A percentile compares a stretch with the other conserved stretches of the same genome.
phyloP scores from a whole-genome alignment of 2,797 vertebrate genomes.

The Sphenodon punctatus region DNA sequence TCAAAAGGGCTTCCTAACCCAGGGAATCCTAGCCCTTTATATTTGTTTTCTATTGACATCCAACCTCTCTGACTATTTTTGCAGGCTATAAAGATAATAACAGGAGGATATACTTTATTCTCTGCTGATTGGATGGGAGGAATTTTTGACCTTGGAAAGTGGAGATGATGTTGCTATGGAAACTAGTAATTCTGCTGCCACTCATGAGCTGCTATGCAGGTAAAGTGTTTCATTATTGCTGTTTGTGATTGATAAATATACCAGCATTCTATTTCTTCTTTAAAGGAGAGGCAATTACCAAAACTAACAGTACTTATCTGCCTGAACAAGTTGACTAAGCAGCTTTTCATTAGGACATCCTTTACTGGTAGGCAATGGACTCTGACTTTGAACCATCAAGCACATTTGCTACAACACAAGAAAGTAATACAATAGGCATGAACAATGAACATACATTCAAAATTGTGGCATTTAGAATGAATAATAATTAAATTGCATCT shows the following conservation, averaged over 20 bases:
- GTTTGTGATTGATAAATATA: conserved; percentile 82
- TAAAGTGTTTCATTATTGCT: conserved; percentile 79
- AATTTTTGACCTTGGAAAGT: conserved; percentile 90
- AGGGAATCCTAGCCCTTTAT: neutral
- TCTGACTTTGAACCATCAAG: conserved; percentile 39
- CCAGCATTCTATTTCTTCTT: conserved; percentile 69
- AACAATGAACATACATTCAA: neutral
- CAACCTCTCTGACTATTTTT: conserved; percentile 62
- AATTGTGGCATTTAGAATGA: neutral
- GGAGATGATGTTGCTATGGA: conserved; percentile 94
- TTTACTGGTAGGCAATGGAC: conserved; percentile 26
- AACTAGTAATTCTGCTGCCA: conserved; percentile 92
- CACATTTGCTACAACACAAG: neutral
- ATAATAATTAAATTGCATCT: neutral
- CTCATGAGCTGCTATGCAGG: conserved; percentile 87
- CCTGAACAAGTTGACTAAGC: conserved; percentile 39
- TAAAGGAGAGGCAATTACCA: conserved; percentile 29
- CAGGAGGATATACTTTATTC: conserved; percentile 73
- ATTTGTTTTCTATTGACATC: neutral
- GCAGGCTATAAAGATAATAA: conserved; percentile 69
- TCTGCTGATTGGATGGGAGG: conserved; percentile 76
- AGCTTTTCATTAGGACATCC: conserved; percentile 13
- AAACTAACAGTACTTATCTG: conserved; percentile 39
- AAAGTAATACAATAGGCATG: neutral
- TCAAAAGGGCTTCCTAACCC: neutral